Conservation (phyloP, 2,888 invertebrate genomes). For the Erebia palarica region DNA sequence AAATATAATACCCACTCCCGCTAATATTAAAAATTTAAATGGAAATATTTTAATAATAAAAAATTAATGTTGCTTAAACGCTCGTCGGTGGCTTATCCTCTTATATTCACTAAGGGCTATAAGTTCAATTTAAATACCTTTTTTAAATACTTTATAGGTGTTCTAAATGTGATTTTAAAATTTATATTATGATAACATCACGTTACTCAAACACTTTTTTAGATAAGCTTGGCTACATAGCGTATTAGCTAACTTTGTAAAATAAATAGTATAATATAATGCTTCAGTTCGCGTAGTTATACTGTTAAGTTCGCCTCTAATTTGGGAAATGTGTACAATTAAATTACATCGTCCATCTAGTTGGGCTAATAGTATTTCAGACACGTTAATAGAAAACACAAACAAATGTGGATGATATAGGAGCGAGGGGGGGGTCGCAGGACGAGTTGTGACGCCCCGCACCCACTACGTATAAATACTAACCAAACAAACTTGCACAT, state of each 20-base stretch:
- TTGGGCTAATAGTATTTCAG: constrained; percentile 66
- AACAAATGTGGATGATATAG: constrained; percentile 56
- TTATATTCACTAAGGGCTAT: constrained; percentile 32
- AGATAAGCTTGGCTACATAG: too few species aligned
- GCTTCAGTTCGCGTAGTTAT: constrained; percentile 43
- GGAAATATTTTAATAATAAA: constrained; percentile 23
- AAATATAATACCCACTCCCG: constrained; percentile 46
- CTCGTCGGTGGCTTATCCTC: constrained; percentile 22
- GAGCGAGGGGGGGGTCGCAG: constrained; percentile 39
- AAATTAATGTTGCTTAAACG: constrained; percentile 30
- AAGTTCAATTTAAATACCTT: constrained; percentile 36
- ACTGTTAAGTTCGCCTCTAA: constrained; percentile 54
- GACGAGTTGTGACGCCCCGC: constrained; percentile 37
- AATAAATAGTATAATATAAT: constrained; percentile 37
- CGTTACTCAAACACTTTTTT: too few species aligned
- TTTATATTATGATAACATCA: too few species aligned
- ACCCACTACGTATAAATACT: constrained; percentile 49
- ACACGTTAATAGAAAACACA: constrained; percentile 75
- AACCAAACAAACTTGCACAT: constrained; percentile 52
- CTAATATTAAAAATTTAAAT: constrained; percentile 36
- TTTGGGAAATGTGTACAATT: constrained; percentile 62
- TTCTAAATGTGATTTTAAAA: constrained; percentile 17
- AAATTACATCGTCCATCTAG: constrained; percentile 72
- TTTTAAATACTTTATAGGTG: constrained; percentile 26
- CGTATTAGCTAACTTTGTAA: too few species aligned